A percentile compares a stretch with the other conserved stretches of the same genome.
Evolutionary conservation across 2,113 vertebrate species (phyloP).

Genomic region (Gallinago undulata): DNA sequence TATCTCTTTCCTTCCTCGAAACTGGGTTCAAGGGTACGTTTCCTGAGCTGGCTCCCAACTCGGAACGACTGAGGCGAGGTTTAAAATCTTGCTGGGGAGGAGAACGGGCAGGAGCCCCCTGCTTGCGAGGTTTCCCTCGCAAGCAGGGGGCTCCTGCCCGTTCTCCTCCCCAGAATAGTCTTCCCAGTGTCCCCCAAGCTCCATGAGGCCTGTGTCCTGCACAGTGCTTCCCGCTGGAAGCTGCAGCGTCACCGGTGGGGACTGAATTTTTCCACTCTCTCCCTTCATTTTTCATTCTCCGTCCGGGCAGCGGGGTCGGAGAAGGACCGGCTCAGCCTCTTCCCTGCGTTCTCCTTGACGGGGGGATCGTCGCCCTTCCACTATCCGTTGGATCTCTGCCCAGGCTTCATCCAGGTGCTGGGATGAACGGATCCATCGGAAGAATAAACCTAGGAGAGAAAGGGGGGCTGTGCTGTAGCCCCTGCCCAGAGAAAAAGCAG

Average conservation of each 20-base stretch:
- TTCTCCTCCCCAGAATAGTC: no score
- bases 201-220: background rate
- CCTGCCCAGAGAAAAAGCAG: rapidly evolving
- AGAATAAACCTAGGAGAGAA: conserved; percentile 79
- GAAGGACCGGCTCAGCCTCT: background rate
- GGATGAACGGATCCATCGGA: conserved; percentile 76
- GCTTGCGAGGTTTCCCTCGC: background rate
- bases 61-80: rapidly evolving
- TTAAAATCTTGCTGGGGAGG: background rate
- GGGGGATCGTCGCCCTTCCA: background rate
- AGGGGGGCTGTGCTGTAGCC: background rate
- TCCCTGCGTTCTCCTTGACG: rapidly evolving
- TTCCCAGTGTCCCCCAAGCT: background rate
- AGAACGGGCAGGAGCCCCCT: background rate
- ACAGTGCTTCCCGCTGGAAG: background rate
- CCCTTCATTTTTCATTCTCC: rapidly evolving
- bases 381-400: conserved; percentile 74
- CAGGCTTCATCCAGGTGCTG: conserved; percentile 77
- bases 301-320: rapidly evolving
- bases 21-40: background rate
- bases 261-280: rapidly evolving
- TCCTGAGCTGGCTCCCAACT: background rate
- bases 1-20: background rate
- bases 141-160: background rate
- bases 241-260: rapidly evolving